Base-by-base conservation (phyloP, 2,888 invertebrate genomes). In the Pantelozetes paolii region DNA sequence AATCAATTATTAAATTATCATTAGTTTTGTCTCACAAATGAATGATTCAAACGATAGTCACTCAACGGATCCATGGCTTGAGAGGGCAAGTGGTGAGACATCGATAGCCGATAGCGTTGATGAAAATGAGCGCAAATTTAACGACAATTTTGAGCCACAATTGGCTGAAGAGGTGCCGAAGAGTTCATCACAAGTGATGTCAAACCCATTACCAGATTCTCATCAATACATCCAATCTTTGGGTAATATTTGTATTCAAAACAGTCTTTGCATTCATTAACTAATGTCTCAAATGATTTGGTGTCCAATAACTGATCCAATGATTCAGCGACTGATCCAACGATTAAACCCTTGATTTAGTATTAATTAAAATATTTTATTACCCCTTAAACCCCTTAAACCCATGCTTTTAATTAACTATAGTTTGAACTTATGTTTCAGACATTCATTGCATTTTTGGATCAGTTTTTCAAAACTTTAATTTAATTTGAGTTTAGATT, bases 131-230 rank as follows among this genome's bases (percentile, higher is more conserved):
- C 30, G 30, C 30, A 62, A 32, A 36, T 62, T 62, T 28, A 62
- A 6, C 32, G 62, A 62, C 28, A 62, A 62, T 32, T 62, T 62
- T 62, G 62, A 32, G 36, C 59, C 59, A 20, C 28, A 59, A 59
- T 59, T 59, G 59, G 15, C 28, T 28, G 28, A 26, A 59, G 18
- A 26, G 11, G 2, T 15, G 28, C 23, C 23, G 23, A 62, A 0
- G 2, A 20, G 32, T 32, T 32, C 62, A 62, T 62, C 28, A 62
- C 1, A 54, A 23, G 36, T 36, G 36, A 36, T 36, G 6, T 36
- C 36, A 36, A 48, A 48, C 3, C 28, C 32, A 40, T 69, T 77
- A 18, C 77, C 76, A 18, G 77, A 76, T 74, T 76, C 77, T n/a
- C 70, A 75, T 48, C 28, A 69, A 50, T 76, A 76, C 20, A 59